phyloP scores from a whole-genome alignment of 1,140 invertebrate genomes.

The Diuraphis noxia region DNA sequence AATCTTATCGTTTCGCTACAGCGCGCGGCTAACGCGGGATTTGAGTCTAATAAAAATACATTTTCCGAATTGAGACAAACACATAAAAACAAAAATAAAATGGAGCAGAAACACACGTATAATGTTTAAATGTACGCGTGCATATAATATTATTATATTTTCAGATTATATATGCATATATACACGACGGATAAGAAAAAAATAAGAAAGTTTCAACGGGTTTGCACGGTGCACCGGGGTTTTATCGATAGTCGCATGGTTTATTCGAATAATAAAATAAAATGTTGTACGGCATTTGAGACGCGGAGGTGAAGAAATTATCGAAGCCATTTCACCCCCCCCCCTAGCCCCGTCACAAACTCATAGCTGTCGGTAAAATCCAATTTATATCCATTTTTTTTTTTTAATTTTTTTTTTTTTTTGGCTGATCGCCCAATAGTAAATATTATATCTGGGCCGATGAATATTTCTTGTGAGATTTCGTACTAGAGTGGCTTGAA shows the following conservation, averaged over 20 bases:
- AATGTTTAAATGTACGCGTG: neutral
- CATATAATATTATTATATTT: neutral
- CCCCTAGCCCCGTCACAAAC: neutral
- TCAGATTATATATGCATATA: too few relatives aligned
- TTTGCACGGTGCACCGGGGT: neutral
- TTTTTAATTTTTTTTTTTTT: neutral
- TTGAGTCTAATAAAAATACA: constrained; percentile 19
- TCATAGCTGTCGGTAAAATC: constrained; percentile 22
- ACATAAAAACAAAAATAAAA: constrained; percentile 6
- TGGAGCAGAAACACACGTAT: neutral
- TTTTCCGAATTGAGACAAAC: neutral
- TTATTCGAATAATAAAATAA: constrained; percentile 5
- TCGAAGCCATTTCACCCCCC: neutral
- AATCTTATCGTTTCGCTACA: neutral
- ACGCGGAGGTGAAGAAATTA: neutral
- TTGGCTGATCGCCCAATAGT: constrained; percentile 30
- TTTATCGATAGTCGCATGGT: neutral
- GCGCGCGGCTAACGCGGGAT: neutral
- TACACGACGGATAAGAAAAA: neutral
- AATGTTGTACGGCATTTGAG: neutral
- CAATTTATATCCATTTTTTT: constrained; percentile 20
- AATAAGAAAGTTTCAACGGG: neutral
- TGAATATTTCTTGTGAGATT: constrained; percentile 36
- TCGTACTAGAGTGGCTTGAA: neutral
- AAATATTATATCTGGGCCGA: constrained; percentile 35